Conservation (phyloP, 2,797 vertebrate genomes). For the Onychomys torridus region DNA sequence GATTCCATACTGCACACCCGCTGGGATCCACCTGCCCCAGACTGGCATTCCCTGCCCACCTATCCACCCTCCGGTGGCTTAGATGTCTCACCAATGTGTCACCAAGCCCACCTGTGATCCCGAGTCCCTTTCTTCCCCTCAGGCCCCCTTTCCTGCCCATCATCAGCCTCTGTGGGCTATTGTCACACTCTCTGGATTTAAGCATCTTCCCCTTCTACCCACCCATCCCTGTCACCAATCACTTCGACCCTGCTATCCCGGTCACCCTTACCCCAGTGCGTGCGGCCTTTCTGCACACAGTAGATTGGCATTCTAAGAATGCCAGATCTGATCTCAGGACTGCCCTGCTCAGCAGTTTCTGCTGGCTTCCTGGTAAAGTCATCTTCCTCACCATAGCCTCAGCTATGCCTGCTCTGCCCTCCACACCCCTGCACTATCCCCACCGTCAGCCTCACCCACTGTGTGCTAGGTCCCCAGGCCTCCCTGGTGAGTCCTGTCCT, state of each 20-base stretch:
- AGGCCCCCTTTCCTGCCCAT: rapidly evolving
- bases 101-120: not conserved
- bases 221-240: not conserved
- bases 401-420: not conserved
- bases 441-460: not conserved
- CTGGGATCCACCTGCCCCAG: not conserved
- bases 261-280: not conserved
- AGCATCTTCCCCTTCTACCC: not conserved
- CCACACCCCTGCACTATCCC: not conserved
- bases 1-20: too few species aligned
- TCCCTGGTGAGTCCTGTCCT: not conserved
- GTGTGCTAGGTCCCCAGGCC: not conserved
- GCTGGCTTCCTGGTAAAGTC: not conserved
- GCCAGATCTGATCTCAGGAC: not conserved
- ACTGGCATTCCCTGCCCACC: not conserved
- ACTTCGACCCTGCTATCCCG: not conserved
- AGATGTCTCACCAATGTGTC: not conserved
- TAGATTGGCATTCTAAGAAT: not conserved
- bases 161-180: not conserved
- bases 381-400: not conserved
- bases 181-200: rapidly evolving
- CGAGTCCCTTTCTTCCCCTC: not conserved
- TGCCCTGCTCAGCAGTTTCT: not conserved
- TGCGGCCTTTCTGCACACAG: not conserved
- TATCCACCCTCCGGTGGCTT: not conserved